Conservation (phyloP, 2,797 vertebrate genomes). For the Dipus sagitta region DNA sequence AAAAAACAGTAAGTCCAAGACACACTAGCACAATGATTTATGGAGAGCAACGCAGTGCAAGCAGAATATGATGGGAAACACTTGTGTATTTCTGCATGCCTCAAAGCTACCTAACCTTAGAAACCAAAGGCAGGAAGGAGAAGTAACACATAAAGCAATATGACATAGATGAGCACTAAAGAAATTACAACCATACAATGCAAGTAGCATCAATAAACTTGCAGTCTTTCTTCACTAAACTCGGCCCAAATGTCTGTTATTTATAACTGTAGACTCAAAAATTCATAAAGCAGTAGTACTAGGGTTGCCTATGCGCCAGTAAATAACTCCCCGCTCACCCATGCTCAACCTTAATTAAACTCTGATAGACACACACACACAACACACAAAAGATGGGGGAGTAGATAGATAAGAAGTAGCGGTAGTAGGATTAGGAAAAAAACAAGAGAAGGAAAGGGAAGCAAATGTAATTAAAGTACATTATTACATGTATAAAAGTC, state of each 20-base stretch:
- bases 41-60: rapidly evolving
- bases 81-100: rapidly evolving
- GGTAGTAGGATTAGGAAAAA: no score
- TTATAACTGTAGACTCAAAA: not conserved
- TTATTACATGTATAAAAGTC: no score
- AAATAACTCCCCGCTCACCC: no score
- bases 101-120: not conserved
- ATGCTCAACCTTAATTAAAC: no score
- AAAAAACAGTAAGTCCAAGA: not conserved
- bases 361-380: no score
- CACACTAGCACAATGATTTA: not conserved
- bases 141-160: not conserved
- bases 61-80: rapidly evolving
- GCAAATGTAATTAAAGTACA: no score
- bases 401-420: no score
- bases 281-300: not conserved
- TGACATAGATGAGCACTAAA: not conserved
- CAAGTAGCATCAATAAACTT: not conserved
- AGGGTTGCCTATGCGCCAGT: no score
- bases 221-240: not conserved
- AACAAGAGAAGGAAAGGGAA: no score
- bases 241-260: slow-evolving; percentile 20
- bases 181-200: not conserved
- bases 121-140: not conserved
- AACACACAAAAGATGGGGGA: no score